Percentiles rank a stretch among this genome's conserved stretches.
Conservation (phyloP, 1,140 invertebrate genomes). For the Penaeus indicus region DNA sequence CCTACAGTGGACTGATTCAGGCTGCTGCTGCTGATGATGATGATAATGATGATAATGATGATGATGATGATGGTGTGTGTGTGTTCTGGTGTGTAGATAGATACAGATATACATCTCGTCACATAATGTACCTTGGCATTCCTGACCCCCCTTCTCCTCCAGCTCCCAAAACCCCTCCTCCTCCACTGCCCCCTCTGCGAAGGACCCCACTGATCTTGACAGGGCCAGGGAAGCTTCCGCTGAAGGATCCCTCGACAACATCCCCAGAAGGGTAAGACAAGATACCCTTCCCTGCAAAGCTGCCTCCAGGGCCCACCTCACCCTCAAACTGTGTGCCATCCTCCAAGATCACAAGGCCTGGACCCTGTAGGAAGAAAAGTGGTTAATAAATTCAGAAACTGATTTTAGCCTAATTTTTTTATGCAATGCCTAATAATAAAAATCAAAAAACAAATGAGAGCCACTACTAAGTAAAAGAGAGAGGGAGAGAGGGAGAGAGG, state of each 20-base stretch:
- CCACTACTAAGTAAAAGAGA: too few species aligned
- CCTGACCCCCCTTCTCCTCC: slow-evolving; percentile 32
- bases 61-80: too few species aligned
- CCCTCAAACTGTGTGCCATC: slow-evolving; percentile 54
- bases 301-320: slow-evolving; percentile 53
- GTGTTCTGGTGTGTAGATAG: too few species aligned
- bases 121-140: slow-evolving; percentile 39
- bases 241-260: slow-evolving; percentile 50
- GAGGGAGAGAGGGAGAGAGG: too few species aligned
- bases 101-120: too few species aligned
- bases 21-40: too few species aligned
- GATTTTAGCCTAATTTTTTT: too few species aligned
- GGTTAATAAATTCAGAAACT: too few species aligned
- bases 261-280: slow-evolving; percentile 47
- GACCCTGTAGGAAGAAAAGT: slow-evolving; percentile 18
- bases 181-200: slow-evolving; percentile 21
- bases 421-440: not conserved
- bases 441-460: not conserved
- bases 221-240: slow-evolving; percentile 43
- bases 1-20: too few species aligned
- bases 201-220: slow-evolving; percentile 54
- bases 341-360: slow-evolving; percentile 56
- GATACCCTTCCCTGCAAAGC: slow-evolving; percentile 43
- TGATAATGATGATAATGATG: too few species aligned
- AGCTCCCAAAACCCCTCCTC: not conserved